Evolutionary conservation across 2,888 invertebrate genomes (phyloP), one percentile per base, ranked within the genome.

Genomic region (Sminthurinus aureus): DNA sequence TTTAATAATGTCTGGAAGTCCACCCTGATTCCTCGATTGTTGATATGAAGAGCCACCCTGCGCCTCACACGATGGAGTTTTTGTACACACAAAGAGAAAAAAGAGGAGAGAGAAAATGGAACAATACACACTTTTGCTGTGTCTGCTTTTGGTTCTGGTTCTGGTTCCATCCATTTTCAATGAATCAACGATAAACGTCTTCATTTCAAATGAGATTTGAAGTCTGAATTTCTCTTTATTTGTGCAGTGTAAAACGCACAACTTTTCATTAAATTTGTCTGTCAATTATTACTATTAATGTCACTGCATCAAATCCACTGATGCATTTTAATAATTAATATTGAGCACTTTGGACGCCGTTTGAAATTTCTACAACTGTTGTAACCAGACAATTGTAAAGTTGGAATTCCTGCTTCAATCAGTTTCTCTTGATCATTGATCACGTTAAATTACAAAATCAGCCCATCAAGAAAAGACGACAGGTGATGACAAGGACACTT

Each of bases 1-100:
- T 58, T 79, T 83, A 20, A 83, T 79, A 22, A 78, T 71, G 13
- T 79, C 73, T 0, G 83, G 79, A 18, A 69, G 22, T n/a, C 69
- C 69, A 18, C 75, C 58, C 13, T 26, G 74, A n/a, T 52, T 52
- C n/a, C n/a, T n/a, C n/a, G n/a, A n/a, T 12, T 15, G 66, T 6
- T 12, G 71, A 22, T 20, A 22, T 12, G 20, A 71, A 9, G 24
- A 20, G 13, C 8, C 8, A 8, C 71, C 71, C 13, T 71, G 71
- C 4, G 71, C 71, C 4, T 22, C 2, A 6, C 22, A 71, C 18
- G 20, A 11, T 8, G 52, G 52, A 52, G 9, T 52, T 52, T 52
- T 8, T 52, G 52, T 71, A 20, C 67, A 13, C 4, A 22, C 66
- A 66, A 66, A 6, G 18, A 66, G 8, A 15, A 15, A 18, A 66